phyloP scores from a whole-genome alignment of 2,797 vertebrate species.

The Dipus sagitta region DNA sequence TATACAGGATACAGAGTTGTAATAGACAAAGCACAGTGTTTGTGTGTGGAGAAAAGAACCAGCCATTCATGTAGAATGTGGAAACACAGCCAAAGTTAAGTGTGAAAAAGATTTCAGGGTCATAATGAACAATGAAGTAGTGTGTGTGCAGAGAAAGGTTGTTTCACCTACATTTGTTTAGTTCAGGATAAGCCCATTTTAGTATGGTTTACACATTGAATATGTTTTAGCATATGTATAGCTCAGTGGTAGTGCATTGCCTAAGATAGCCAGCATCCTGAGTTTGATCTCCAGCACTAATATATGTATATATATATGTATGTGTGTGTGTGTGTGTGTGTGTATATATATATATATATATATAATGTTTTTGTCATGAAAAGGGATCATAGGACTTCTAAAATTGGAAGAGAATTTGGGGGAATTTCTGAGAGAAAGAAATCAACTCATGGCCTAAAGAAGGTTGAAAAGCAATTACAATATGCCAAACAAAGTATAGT shows the following conservation, averaged over 20 bases:
- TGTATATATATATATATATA: background rate
- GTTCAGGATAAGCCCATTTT: background rate
- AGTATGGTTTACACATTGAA: background rate
- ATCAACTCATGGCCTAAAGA: background rate
- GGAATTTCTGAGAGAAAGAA: background rate
- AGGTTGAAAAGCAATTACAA: slow-evolving; percentile 7
- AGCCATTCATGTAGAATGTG: background rate
- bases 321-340: too few species aligned
- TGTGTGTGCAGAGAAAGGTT: background rate
- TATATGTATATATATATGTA: background rate
- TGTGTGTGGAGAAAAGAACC: background rate
- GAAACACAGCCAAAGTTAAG: background rate
- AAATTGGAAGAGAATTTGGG: background rate
- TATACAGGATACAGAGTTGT: background rate
- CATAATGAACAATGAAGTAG: background rate
- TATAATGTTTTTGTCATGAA: background rate
- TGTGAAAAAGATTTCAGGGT: background rate
- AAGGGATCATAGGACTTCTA: background rate
- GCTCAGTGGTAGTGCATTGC: background rate
- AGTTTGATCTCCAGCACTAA: background rate
- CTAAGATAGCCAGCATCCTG: background rate
- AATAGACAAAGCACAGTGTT: background rate
- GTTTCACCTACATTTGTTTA: background rate
- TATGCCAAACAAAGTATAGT: slow-evolving; percentile 34
- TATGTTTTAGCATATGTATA: background rate